Percentiles rank a stretch among this genome's conserved stretches.
These are phyloP conservation scores for Polia nebulosa DNA, from an alignment of 2,888 invertebrate species.

Conservation along the genomic window DNA sequence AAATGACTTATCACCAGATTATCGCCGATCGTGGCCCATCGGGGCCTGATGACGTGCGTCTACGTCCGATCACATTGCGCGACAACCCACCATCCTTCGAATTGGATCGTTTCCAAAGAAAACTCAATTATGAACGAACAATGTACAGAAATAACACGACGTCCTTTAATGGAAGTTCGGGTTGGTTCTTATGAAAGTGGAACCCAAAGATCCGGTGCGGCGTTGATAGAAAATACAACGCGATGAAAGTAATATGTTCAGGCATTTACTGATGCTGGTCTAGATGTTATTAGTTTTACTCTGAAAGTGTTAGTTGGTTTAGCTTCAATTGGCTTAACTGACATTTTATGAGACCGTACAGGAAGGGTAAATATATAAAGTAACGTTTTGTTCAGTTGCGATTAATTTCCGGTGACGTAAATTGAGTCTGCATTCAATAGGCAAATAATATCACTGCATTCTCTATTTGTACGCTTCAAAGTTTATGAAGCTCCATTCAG, in stretches of 20 bases:
- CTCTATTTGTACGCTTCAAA: constrained; percentile 6
- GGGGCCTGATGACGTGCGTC: constrained; percentile 64
- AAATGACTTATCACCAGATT: constrained; percentile 47
- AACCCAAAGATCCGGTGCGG: constrained; percentile 31
- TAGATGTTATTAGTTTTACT: constrained; percentile 33
- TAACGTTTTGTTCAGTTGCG: background rate
- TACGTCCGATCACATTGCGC: constrained; percentile 62
- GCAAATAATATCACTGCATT: constrained; percentile 13
- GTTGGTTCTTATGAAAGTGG: constrained; percentile 63
- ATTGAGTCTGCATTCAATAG: background rate
- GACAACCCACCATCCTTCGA: constrained; percentile 65
- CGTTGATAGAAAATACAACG: constrained; percentile 52
- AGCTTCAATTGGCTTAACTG: background rate
- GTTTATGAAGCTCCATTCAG: background rate
- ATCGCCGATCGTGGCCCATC: constrained; percentile 53
- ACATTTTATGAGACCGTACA: background rate
- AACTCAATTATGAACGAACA: constrained; percentile 81
- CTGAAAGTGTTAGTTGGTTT: constrained; percentile 8
- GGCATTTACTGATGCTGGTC: constrained; percentile 24
- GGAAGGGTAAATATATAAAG: background rate
- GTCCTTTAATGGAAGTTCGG: constrained; percentile 71
- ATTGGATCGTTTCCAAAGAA: constrained; percentile 83
- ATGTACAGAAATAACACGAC: constrained; percentile 72
- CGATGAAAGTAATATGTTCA: constrained; percentile 43
- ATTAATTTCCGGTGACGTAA: background rate